Evolutionary conservation across 2,113 vertebrate species (phyloP), one percentile per base, ranked within the genome.

Genomic region (Anoura caudifer): DNA sequence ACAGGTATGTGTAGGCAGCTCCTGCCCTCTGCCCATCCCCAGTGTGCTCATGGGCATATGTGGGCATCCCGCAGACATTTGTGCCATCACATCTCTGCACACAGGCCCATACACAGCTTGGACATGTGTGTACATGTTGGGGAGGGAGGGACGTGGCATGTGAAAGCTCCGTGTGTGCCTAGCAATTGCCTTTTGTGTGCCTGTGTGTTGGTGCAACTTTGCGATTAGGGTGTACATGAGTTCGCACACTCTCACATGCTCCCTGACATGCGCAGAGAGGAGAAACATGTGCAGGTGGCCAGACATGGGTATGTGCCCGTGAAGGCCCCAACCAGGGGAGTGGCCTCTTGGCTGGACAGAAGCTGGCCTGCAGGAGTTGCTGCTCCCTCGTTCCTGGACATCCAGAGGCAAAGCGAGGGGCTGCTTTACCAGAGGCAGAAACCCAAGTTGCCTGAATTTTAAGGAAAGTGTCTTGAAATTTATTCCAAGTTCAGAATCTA

Each of bases 1-100:
- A 36, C 4, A 50, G 73, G 70, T 41, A 12, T 0, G 54, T 92
- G 91, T 70, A 91, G 97, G 56, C 91, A 47, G 92, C 89, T 52
- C 70, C 76, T n/a, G 43, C 56, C 81, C 22, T 94, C 47, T 90
- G 84, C 36, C 50, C 14, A 20, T 84, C 45, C 17, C 15, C 9
- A 5, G 38, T 16, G 52, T 70, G 84, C 89, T 70, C 1, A 0
- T 45, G 45, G 19, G 3, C 19, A 20, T 4, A 0, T 10, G 85
- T 54, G 47, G 63, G 26, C 59, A 50, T 31, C 67, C 52, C 36
- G 38, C n/a, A 54, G 5, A 19, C 2, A 2, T 59, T 4, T 4
- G 38, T 33, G 61, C 69, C 82, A 50, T 56, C 59, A 77, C 41
- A 10, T 76, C 17, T 54, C 43, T 43, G 19, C 15, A 70, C 76